phyloP scores from a whole-genome alignment of 1,140 invertebrate genomes.

The Heliconius eleuchia region DNA sequence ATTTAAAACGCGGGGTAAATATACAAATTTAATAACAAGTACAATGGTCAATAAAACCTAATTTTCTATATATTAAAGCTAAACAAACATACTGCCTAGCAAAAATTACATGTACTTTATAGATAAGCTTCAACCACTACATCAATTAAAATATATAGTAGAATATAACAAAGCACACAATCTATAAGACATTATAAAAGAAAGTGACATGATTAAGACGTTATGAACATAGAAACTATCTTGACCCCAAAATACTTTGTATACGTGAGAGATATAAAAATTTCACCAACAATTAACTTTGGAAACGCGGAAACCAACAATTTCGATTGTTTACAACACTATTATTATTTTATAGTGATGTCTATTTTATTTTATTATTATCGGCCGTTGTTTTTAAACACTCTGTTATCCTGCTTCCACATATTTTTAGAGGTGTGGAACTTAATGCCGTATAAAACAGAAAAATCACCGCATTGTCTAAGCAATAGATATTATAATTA shows the following conservation, averaged over 20 bases:
- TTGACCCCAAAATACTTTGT: constrained; percentile 28
- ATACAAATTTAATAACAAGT: not conserved
- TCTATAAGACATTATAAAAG: not conserved
- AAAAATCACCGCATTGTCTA: not conserved
- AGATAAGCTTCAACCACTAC: not conserved
- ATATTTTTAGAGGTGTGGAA: no score
- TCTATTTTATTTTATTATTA: not conserved
- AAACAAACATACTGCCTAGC: no score
- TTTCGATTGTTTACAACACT: constrained; percentile 4
- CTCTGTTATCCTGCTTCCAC: no score
- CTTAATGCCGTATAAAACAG: no score
- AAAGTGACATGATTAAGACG: constrained; percentile 8
- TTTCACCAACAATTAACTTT: constrained; percentile 36
- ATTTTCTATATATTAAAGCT: no score
- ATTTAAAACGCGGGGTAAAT: no score
- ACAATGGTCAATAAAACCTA: no score
- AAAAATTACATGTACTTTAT: no score
- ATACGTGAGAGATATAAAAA: constrained; percentile 17
- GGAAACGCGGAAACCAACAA: constrained; percentile 18
- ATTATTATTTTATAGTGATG: constrained; percentile 4
- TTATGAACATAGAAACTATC: constrained; percentile 4
- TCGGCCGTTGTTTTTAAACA: not conserved
- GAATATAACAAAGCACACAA: not conserved
- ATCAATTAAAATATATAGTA: not conserved
- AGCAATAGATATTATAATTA: not conserved